Conservation (phyloP, 2,113 vertebrate genomes). For the Procavia capensis region DNA sequence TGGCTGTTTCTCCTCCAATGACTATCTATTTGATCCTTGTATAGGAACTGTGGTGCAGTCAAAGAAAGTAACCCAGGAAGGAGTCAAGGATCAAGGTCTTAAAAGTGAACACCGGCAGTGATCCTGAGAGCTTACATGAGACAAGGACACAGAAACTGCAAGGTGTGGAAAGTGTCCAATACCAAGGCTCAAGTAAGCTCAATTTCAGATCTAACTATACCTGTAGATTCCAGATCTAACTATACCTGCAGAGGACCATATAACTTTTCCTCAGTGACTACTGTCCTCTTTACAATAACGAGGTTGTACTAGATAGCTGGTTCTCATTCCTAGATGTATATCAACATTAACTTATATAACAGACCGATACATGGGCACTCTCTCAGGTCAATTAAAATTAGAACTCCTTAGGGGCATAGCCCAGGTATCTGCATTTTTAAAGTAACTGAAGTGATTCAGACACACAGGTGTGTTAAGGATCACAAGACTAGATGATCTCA, state of each 20-base stretch:
- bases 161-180: neutral
- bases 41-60: neutral
- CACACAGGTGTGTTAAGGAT: neutral
- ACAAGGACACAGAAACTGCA: neutral
- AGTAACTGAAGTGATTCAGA: neutral
- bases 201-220: too few species aligned
- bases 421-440: neutral
- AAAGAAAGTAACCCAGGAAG: neutral
- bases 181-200: too few species aligned
- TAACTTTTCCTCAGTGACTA: neutral
- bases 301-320: neutral
- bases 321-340: neutral
- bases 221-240: neutral
- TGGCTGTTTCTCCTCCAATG: neutral
- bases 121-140: neutral
- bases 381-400: conserved; percentile 22
- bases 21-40: neutral
- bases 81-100: neutral
- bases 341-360: conserved; percentile 34
- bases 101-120: neutral
- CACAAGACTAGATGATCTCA: neutral
- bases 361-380: neutral
- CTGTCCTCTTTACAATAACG: conserved; percentile 3
- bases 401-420: neutral
- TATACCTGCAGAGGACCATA: neutral